Evolutionary conservation across 2,888 invertebrate species (phyloP), one percentile per base, ranked within the genome.

Genomic region (Volucella inflata): DNA sequence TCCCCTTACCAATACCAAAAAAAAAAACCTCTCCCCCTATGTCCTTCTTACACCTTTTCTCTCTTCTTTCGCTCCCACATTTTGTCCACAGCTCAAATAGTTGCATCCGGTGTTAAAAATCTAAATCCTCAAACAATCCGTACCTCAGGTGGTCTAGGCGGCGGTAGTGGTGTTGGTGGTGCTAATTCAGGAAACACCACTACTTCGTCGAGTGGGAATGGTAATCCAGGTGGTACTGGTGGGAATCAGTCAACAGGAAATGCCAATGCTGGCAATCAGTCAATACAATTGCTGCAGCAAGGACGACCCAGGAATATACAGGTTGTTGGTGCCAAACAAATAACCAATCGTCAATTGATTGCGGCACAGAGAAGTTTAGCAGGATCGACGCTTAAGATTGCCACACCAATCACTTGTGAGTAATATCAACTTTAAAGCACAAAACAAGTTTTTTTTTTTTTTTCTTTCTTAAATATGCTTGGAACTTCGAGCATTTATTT

Each of bases 101-200:
- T 95, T 92, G 93, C 94, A 74, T 93, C 95, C 87, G 94, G 95
- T 82, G 94, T 95, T 90, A 95, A 95, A 91, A 94, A 93, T 89
- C 87, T 92, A 87, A 92, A 91, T 90, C 89, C 91, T 88, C 91
- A 92, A 89, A 89, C 92, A 89, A 89, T 92, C 88, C 91, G 92
- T 90, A 90, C 91, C 89, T 89, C 91, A 88, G 87, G 88, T 88
- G 87, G 89, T 88, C 82, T 87, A 38, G 51, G 67, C 53, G 51
- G 55, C 79, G 77, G 76, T 30, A 57, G 70, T 38, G 51, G 68
- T 53, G 50, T 64, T 42, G 55, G 70, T 62, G 70, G 59, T 64
- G 67, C 77, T 46, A 87, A 80, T 78, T 71, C 72, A 48, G 79
- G 53, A n/a, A 87, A 82, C 60, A 75, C 70, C 14, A 50, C 77